Percentiles rank a stretch among this genome's conserved stretches.
Evolutionary conservation across 2,888 invertebrate species (phyloP).

Genomic region (Trachelus iudaicus): DNA sequence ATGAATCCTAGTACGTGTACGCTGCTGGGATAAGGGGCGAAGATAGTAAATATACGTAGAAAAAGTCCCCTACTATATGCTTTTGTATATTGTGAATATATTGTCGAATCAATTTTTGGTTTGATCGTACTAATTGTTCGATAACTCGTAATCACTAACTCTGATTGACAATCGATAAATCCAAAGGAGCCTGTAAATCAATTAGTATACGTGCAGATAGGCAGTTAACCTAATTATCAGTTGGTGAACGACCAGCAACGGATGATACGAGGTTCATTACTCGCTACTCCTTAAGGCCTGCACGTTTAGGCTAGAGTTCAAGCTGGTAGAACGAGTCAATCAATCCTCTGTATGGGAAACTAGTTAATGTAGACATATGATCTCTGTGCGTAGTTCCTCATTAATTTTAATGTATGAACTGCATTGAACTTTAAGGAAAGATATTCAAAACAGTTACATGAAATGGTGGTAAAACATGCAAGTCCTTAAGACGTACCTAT

Average conservation of each 20-base stretch:
- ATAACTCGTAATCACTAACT: background rate
- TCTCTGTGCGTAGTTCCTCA: too few species aligned
- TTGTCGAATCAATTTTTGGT: background rate
- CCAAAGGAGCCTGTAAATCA: constrained; percentile 1
- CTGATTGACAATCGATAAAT: background rate
- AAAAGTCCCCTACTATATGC: background rate
- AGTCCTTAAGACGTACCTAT: too few species aligned
- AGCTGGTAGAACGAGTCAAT: constrained; percentile 43
- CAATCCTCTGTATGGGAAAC: constrained; percentile 34
- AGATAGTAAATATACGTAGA: background rate
- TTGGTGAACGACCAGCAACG: background rate
- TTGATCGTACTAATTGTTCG: background rate
- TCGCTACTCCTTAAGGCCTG: constrained; percentile 7
- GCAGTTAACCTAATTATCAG: constrained; percentile 16
- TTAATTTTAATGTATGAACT: too few species aligned
- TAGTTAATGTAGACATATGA: constrained; percentile 27
- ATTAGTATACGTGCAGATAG: constrained; percentile 12
- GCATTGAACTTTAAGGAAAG: too few species aligned
- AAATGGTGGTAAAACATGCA: too few species aligned
- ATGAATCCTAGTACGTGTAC: constrained; percentile 3
- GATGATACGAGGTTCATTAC: background rate
- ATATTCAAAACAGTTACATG: too few species aligned
- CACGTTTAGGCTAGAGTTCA: constrained; percentile 8
- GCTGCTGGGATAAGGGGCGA: background rate
- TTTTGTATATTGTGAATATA: background rate